Conservation (phyloP, 2,797 vertebrate genomes). For the Amniataba percoides region DNA sequence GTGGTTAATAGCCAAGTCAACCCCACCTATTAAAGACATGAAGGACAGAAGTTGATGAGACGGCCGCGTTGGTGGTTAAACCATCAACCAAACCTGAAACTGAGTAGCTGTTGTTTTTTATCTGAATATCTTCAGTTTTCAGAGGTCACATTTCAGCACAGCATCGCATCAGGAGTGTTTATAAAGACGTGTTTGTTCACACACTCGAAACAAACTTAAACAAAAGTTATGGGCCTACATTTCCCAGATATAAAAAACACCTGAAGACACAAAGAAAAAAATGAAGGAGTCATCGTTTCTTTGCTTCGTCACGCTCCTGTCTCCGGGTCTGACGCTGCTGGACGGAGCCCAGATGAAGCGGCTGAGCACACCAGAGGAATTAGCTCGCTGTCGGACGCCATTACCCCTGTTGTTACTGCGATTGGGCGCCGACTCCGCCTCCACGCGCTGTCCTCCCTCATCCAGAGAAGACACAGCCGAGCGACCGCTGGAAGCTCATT, state of each 20-base stretch:
- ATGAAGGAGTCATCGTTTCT: not conserved
- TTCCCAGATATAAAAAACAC: not conserved
- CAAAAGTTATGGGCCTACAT: not conserved
- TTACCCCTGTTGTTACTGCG: constrained; percentile 63
- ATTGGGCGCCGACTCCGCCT: constrained; percentile 30
- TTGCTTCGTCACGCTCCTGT: constrained; percentile 8
- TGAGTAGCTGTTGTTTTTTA: not conserved
- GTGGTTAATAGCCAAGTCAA: not conserved
- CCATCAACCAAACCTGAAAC: not conserved
- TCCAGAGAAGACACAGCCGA: constrained; percentile 44
- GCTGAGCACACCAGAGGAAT: constrained; percentile 63
- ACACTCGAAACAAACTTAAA: not conserved
- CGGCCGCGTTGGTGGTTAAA: not conserved
- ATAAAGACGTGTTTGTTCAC: too few relatives aligned
- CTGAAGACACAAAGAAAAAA: not conserved
- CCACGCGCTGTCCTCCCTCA: constrained; percentile 23
- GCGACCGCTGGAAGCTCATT: constrained; percentile 55
- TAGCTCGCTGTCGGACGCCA: constrained; percentile 65
- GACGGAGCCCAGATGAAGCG: constrained; percentile 44
- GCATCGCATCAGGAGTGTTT: not conserved
- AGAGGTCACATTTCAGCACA: not conserved
- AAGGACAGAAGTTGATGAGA: too few relatives aligned
- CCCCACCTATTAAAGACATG: not conserved
- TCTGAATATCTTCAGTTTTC: not conserved
- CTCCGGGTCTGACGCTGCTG: constrained; percentile 38